Base-by-base conservation (phyloP, 2,113 vertebrate species). In the Vulpes lagopus region DNA sequence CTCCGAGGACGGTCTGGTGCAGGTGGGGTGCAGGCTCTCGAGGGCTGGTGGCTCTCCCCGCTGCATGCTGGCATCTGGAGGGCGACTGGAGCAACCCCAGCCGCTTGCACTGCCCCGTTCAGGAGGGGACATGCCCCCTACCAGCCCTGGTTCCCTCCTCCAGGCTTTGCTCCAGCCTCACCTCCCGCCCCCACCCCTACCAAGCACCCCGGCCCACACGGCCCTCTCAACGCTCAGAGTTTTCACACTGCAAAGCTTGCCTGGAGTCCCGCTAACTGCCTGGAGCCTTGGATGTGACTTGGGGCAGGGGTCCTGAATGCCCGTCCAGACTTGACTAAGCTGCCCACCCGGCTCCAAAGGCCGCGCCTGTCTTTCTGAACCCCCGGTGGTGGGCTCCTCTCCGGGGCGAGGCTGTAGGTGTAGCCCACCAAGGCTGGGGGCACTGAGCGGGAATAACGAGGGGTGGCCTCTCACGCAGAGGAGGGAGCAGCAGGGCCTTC, bases 291-390 rank as follows among this genome's bases (percentile, higher is more conserved):
- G 17, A 30, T n/a, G 25, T 30, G 60, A n/a, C 2, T 15, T 16
- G 17, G 49, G 5, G n/a, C 12, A 38, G 49, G 27, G 22, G 14
- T 15, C 43, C 51, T 3, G 60, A 67, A 32, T 71, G 78, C 53
- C 30, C 59, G 1, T 12, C 78, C 27, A 1, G 35, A 27, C 20
- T 78, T 16, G 5, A 83, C 91, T 0, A 7, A 9, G 87, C 35
- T 59, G 15, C 65, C n/a, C 8, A 3, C 23, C 1, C 57, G 27
- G 9, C 55, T 19, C 60, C 2, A 1, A 65, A 51, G 73, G 38
- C 62, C n/a, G 0, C 2, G 0, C 1, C 4, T 27, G 32, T 64
- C 65, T 55, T 22, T 32, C 0, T 3, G 9, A 38, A 27, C 3
- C 25, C 27, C 0, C 49, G 73, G 11, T 11, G 23, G 22, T 49